A percentile compares a stretch with the other conserved stretches of the same genome.
These are phyloP conservation scores for Karalla daura DNA, from an alignment of 2,797 vertebrate species.

Conservation along the genomic window DNA sequence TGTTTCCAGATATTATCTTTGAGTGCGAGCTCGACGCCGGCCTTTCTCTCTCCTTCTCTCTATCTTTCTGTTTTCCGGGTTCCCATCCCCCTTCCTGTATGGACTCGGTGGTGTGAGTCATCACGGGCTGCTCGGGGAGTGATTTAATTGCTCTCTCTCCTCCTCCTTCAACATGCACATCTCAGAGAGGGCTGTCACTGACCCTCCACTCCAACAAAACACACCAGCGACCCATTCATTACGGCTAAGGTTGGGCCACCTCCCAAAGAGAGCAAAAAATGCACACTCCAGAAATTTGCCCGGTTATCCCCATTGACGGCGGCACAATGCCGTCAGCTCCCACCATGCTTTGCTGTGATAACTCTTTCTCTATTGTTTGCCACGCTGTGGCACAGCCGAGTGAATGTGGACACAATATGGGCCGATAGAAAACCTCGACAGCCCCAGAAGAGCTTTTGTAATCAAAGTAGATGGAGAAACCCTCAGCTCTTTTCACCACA, in stretches of 20 bases:
- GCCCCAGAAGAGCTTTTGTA: conserved; percentile 53
- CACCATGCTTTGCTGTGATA: conserved; percentile 48
- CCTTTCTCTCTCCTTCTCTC: conserved; percentile 29
- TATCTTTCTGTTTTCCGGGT: neutral
- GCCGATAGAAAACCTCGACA: conserved; percentile 21
- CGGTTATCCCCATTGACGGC: conserved; percentile 32
- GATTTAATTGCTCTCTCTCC: conserved; percentile 78
- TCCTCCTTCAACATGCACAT: conserved; percentile 44
- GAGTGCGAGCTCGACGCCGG: conserved; percentile 54
- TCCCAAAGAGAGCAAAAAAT: conserved; percentile 45
- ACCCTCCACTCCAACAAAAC: conserved; percentile 52
- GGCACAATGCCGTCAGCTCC: conserved; percentile 30
- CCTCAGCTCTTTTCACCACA: conserved; percentile 28
- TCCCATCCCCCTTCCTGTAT: conserved; percentile 38
- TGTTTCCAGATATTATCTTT: conserved; percentile 76
- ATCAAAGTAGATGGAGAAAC: conserved; percentile 46
- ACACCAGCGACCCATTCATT: conserved; percentile 54
- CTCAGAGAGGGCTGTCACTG: conserved; percentile 57
- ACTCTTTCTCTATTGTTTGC: conserved; percentile 46
- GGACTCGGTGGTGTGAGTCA: conserved; percentile 74
- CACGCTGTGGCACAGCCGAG: conserved; percentile 22
- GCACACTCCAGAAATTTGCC: conserved; percentile 39
- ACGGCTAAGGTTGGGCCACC: conserved; percentile 43
- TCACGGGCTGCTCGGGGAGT: conserved; percentile 67
- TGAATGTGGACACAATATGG: conserved; percentile 42